Conservation (phyloP, 2,888 invertebrate genomes). For the Campaea margaritaria region DNA sequence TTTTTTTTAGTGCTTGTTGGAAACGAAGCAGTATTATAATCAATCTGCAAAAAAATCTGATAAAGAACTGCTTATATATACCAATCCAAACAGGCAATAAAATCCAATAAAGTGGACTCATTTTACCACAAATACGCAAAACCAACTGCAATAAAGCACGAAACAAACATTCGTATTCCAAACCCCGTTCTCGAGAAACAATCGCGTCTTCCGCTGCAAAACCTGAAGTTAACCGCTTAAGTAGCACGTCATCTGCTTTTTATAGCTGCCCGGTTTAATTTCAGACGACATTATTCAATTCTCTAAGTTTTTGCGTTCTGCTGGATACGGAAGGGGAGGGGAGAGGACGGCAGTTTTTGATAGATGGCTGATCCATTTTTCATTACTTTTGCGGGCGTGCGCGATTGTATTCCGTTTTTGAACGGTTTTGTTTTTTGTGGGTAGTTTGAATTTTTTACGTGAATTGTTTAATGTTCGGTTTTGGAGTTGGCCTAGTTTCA, state of each 20-base stretch:
- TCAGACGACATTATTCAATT: slow-evolving; percentile 79
- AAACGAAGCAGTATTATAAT: no score
- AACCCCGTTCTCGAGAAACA: slow-evolving; percentile 26
- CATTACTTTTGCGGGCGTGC: slow-evolving; percentile 56
- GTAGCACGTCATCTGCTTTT: slow-evolving; percentile 76
- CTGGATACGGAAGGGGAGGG: slow-evolving; percentile 60
- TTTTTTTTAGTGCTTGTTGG: no score
- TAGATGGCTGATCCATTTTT: slow-evolving; percentile 80
- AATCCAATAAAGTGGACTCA: not conserved
- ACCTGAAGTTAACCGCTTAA: slow-evolving; percentile 55
- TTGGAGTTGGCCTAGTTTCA: not conserved
- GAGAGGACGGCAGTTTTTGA: slow-evolving; percentile 70
- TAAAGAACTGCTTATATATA: no score
- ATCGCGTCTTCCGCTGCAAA: slow-evolving; percentile 38
- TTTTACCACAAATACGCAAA: slow-evolving; percentile 13
- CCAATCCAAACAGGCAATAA: not conserved
- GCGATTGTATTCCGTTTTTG: slow-evolving; percentile 19
- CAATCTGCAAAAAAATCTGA: no score
- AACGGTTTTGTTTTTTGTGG: slow-evolving; percentile 11
- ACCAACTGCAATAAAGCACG: slow-evolving; percentile 37
- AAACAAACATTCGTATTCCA: slow-evolving; percentile 38
- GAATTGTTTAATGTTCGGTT: not conserved
- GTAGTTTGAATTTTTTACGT: slow-evolving; percentile 12
- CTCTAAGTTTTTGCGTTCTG: slow-evolving; percentile 69
- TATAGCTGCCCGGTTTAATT: slow-evolving; percentile 79